Evolutionary conservation across 1,140 invertebrate species (phyloP), one percentile per base, ranked within the genome.

Genomic region (Nephotettix cincticeps): DNA sequence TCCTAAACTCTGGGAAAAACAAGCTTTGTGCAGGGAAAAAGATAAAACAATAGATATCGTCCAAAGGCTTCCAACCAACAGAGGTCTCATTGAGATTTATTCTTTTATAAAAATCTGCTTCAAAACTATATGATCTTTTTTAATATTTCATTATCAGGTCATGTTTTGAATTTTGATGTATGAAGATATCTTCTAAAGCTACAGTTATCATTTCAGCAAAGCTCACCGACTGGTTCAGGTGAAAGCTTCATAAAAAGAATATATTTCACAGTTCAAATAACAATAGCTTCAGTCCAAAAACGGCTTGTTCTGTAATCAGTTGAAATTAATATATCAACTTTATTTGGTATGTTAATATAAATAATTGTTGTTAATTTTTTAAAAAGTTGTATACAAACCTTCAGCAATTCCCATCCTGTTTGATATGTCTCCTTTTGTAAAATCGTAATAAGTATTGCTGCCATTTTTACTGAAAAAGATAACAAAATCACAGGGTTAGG

Each of bases 381-480:
- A 6, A 6, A 17, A 9, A 17, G 6, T 17, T 17, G 17, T 40
- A 51, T 17, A 51, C 47, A 27, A 21, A 28, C 14, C 56, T 29
- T 61, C 56, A 14, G 56, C 56, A 14, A 61, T 11, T 13, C 56
- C 56, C 23, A 21, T 61, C 4, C 56, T 25, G 25, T 28, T 23
- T 14, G 23, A 9, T 61, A 61, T 61, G 23, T 61, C 56, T 27
- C 23, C 23, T 25, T 61, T 61, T 28, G 13, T 27, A 19, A 51
- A 23, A 19, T n/a, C 21, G 21, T 51, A 23, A n/a, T 51, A 51
- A 3, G 17, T n/a, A 23, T 51, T 51, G 4, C 6, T 9, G 47
- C 47, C 47, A 23, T 51, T 51, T 23, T 51, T 51, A 51, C 47
- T 51, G 47, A 51, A 51, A 51, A 51, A n/a, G n/a, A 51, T 19